Percentiles rank a stretch among this genome's conserved stretches.
These are phyloP conservation scores for Calliphora vomitoria DNA, from an alignment of 2,888 invertebrate genomes.

Conservation along the genomic window DNA sequence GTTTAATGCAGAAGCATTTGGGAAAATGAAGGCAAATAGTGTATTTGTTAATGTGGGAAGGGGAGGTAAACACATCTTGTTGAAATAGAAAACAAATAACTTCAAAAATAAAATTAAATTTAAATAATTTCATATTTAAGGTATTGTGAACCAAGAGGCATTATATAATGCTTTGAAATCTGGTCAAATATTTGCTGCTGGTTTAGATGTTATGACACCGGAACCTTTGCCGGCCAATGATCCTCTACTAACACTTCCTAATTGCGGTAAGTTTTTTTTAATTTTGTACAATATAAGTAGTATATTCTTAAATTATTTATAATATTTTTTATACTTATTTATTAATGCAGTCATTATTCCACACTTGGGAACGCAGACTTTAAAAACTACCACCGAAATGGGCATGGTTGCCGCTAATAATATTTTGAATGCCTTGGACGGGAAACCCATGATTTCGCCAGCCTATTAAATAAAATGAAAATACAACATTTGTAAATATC, in stretches of 20 bases:
- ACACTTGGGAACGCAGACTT: constrained; percentile 94
- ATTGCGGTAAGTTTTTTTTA: constrained; percentile 88
- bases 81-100: neutral
- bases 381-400: constrained; percentile 91
- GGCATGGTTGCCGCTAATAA: constrained; percentile 91
- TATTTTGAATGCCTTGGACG: constrained; percentile 90
- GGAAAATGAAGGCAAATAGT: constrained; percentile 93
- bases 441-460: constrained; percentile 88
- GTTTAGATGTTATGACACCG: constrained; percentile 95
- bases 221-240: constrained; percentile 94
- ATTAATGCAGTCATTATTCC: constrained; percentile 89
- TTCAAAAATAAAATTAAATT: neutral
- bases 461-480: constrained; percentile 79
- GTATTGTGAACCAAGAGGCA: constrained; percentile 91
- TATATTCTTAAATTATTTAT: neutral
- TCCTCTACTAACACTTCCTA: constrained; percentile 90
- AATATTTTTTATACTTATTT: neutral
- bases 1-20: constrained; percentile 91
- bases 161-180: constrained; percentile 90
- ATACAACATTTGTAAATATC: neutral
- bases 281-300: neutral
- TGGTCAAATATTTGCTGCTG: constrained; percentile 93
- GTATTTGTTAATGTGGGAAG: constrained; percentile 95
- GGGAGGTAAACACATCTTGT: constrained; percentile 85
- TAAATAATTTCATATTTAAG: constrained; percentile 79